Evolutionary conservation across 2,888 invertebrate species (phyloP).

Genomic region (Erpobdella octoculata): DNA sequence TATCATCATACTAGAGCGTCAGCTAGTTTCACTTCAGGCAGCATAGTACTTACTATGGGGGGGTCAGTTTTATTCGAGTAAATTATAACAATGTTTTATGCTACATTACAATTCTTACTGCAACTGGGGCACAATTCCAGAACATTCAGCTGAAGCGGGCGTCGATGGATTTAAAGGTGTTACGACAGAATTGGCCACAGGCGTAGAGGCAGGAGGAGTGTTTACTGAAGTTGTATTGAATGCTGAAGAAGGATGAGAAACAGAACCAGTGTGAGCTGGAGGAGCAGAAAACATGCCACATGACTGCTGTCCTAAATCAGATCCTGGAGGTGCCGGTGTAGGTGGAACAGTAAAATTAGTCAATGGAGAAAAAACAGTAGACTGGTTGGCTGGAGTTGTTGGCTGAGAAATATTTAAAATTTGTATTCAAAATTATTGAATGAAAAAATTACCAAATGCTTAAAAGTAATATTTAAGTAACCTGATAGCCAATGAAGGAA

Average conservation of each 20-base stretch:
- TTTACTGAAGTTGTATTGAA: constrained; percentile 45
- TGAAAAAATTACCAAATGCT: background rate
- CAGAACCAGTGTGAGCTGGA: constrained; percentile 27
- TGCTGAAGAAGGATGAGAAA: constrained; percentile 26
- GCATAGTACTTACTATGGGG: no score
- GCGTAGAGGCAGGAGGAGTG: constrained; percentile 61
- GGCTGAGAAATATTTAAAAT: constrained; percentile 18
- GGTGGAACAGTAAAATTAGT: constrained; percentile 29
- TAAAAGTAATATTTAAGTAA: background rate
- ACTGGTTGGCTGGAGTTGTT: constrained; percentile 29
- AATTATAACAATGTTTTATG: background rate
- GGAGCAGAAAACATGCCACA: constrained; percentile 26
- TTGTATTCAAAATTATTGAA: background rate
- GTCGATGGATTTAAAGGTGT: constrained; percentile 62
- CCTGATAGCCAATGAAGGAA: constrained; percentile 22
- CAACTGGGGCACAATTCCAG: constrained; percentile 83
- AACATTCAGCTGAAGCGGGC: constrained; percentile 66
- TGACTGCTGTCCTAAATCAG: constrained; percentile 19
- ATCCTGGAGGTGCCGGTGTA: constrained; percentile 30
- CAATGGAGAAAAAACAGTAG: constrained; percentile 33
- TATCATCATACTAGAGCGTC: no score
- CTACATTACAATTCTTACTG: constrained; percentile 59
- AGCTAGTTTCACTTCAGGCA: no score
- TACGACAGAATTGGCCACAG: constrained; percentile 44
- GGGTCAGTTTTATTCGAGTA: no score